Evolutionary conservation across 2,888 invertebrate genomes (phyloP).

Genomic region (Phlogophora meticulosa): DNA sequence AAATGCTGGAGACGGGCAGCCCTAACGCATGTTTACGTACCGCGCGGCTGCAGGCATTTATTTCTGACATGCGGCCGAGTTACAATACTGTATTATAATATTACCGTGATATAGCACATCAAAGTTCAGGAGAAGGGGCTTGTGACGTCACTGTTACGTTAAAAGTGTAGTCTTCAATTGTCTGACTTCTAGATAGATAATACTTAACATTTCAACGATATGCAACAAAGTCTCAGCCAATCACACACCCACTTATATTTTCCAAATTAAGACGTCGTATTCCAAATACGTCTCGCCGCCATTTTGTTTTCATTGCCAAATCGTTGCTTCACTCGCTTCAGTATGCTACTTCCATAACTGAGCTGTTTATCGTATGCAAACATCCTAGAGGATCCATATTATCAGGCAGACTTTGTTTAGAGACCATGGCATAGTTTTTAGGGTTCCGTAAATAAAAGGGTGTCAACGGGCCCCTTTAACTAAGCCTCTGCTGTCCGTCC

Average conservation of each 20-base stretch:
- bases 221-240: background rate
- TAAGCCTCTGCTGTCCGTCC: no score
- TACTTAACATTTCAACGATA: background rate
- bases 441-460: no score
- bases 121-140: no score
- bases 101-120: no score
- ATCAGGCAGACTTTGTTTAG: background rate
- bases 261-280: background rate
- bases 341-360: slow-evolving; percentile 4
- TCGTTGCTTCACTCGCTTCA: slow-evolving; percentile 21
- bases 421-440: background rate
- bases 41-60: no score
- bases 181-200: background rate
- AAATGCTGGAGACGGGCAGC: no score
- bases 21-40: no score
- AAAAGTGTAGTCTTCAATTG: no score
- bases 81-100: no score
- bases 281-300: slow-evolving; percentile 20
- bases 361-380: slow-evolving; percentile 16
- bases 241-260: slow-evolving; percentile 20
- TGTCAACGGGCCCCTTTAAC: no score
- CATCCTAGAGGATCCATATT: background rate
- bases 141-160: no score
- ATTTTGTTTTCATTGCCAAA: slow-evolving; percentile 34
- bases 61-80: no score